These are phyloP conservation scores for Charina bottae DNA, from an alignment of 2,113 vertebrate species.

Conservation along the genomic window DNA sequence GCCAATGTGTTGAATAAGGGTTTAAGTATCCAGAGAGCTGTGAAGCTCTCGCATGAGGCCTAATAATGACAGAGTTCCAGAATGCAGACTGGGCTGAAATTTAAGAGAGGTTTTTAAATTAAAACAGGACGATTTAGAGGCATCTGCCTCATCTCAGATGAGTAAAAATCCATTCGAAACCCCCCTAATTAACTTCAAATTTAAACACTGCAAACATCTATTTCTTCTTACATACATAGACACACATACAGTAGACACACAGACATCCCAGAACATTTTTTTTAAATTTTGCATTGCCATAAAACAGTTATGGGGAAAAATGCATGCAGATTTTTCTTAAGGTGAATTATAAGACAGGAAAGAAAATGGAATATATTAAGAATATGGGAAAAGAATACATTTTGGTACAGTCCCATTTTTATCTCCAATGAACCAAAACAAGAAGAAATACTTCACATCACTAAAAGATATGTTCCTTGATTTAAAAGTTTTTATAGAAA, in stretches of 20 bases:
- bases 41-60: not conserved
- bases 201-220: not conserved
- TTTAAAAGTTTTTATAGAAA: not conserved
- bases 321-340: not conserved
- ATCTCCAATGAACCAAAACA: not conserved
- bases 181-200: not conserved
- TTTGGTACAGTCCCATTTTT: slow-evolving; percentile 7
- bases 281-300: slow-evolving; percentile 15
- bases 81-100: not conserved
- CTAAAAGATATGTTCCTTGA: not conserved
- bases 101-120: not conserved
- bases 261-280: not conserved
- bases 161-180: not conserved
- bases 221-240: not conserved
- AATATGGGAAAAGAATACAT: not conserved
- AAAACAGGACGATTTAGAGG: not conserved
- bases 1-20: not conserved
- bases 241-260: not conserved
- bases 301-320: not conserved
- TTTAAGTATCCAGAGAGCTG: not conserved
- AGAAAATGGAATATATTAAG: slow-evolving; percentile 4
- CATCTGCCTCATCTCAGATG: not conserved
- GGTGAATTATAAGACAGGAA: slow-evolving; percentile 1
- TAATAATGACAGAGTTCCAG: not conserved
- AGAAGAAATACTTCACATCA: not conserved